A percentile compares a stretch with the other conserved stretches of the same genome.
These are phyloP conservation scores for Martes martes DNA, from an alignment of 2,113 vertebrate genomes.

Conservation along the genomic window DNA sequence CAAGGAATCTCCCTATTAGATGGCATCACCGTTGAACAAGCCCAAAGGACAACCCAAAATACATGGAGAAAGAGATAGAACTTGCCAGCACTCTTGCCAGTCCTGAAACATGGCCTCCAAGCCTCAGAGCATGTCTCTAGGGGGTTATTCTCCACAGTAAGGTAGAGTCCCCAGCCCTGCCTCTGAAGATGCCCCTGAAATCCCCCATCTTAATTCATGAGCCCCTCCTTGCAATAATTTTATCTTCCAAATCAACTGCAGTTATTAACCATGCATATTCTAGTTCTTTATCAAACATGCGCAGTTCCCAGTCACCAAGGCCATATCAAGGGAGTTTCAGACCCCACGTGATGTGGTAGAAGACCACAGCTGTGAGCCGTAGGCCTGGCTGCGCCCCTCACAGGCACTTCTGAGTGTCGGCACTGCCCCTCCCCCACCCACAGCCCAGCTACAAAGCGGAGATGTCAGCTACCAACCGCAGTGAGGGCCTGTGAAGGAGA, in stretches of 20 bases:
- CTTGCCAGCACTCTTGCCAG: neutral
- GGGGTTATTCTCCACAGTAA: neutral
- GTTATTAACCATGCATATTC: neutral
- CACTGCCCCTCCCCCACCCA: neutral
- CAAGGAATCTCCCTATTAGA: neutral
- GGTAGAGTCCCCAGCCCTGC: neutral
- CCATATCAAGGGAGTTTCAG: neutral
- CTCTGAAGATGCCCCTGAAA: neutral
- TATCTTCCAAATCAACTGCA: neutral
- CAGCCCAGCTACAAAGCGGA: no score
- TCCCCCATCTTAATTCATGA: neutral
- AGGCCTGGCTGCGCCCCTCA: neutral
- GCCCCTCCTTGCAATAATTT: neutral
- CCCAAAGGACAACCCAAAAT: neutral
- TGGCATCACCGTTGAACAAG: neutral
- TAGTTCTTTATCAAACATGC: neutral
- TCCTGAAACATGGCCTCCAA: fast-evolving
- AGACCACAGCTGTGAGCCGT: neutral
- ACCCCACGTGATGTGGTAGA: fast-evolving
- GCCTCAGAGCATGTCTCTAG: neutral
- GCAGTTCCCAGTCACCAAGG: neutral
- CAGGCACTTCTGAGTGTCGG: neutral
- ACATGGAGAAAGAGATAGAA: neutral
- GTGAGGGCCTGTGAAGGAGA: neutral
- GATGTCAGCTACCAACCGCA: neutral